phyloP scores from a whole-genome alignment of 64 coral and sea anemone genomes.

The Porites lutea region DNA sequence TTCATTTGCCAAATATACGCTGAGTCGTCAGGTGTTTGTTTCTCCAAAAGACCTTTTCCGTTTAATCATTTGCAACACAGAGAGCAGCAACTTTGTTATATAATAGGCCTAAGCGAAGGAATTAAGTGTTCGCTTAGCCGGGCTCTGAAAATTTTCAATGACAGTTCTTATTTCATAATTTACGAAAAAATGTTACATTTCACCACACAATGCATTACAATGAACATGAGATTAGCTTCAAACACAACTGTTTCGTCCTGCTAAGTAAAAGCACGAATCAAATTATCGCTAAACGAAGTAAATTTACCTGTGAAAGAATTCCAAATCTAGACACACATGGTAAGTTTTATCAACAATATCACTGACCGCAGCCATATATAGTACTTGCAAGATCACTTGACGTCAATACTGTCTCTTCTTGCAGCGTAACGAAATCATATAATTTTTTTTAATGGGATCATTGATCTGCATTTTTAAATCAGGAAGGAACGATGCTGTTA shows the following conservation, averaged over 20 bases:
- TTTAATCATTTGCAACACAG: background rate
- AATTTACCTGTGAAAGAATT: conserved; percentile 17
- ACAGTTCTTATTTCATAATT: too few relatives aligned
- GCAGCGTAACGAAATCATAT: conserved; percentile 10
- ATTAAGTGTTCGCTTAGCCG: background rate
- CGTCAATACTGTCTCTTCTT: conserved; percentile 6
- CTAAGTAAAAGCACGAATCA: background rate
- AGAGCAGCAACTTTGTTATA: background rate
- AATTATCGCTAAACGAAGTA: background rate
- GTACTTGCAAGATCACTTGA: background rate
- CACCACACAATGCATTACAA: too few relatives aligned
- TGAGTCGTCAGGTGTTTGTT: background rate
- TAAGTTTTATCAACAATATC: background rate
- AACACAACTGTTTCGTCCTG: background rate
- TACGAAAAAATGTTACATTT: too few relatives aligned
- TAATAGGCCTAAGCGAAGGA: background rate
- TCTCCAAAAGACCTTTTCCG: background rate
- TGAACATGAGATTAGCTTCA: background rate
- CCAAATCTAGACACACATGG: background rate
- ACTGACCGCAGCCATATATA: background rate
- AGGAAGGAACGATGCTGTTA: conserved; percentile 8
- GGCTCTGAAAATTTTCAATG: too few relatives aligned
- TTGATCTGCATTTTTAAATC: background rate
- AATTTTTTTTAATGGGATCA: too few relatives aligned
- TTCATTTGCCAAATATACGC: background rate